Evolutionary conservation across 2,888 invertebrate genomes (phyloP).

Genomic region (Serripes groenlandicus): DNA sequence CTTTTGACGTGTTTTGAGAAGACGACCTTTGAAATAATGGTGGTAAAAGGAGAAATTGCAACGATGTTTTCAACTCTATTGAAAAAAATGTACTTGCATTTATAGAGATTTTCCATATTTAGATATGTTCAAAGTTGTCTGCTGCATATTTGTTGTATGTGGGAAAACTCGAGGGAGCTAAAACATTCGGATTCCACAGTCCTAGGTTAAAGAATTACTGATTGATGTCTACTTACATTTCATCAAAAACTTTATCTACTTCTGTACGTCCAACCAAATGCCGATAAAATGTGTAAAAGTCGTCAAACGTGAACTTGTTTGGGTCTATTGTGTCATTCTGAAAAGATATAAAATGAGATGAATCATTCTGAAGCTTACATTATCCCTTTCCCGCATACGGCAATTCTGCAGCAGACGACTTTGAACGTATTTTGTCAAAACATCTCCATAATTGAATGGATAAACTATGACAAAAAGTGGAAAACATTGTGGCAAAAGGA

Average conservation of each 20-base stretch:
- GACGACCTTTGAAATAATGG: neutral
- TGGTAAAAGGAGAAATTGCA: neutral
- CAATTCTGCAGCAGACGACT: too few species aligned
- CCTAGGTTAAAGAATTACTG: neutral
- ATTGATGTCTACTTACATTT: slow-evolving; percentile 92
- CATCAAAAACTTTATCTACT: slow-evolving; percentile 96
- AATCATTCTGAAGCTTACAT: neutral
- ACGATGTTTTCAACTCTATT: neutral
- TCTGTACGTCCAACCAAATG: slow-evolving; percentile 93
- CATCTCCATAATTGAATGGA: too few species aligned
- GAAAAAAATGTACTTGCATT: too few species aligned
- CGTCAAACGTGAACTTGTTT: slow-evolving; percentile 95
- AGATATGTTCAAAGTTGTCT: neutral
- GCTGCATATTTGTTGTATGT: neutral
- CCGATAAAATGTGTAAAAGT: slow-evolving; percentile 97
- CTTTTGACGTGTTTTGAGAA: neutral
- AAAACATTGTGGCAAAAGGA: neutral
- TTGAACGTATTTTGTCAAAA: too few species aligned
- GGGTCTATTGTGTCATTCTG: slow-evolving; percentile 93
- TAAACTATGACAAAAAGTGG: too few species aligned
- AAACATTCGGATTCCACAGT: neutral
- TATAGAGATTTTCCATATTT: neutral
- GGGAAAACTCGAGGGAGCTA: neutral
- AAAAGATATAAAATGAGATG: slow-evolving; percentile 23
- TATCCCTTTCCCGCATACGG: neutral